Evolutionary conservation across 2,888 invertebrate species (phyloP).

Genomic region (Chelonus formosanus): DNA sequence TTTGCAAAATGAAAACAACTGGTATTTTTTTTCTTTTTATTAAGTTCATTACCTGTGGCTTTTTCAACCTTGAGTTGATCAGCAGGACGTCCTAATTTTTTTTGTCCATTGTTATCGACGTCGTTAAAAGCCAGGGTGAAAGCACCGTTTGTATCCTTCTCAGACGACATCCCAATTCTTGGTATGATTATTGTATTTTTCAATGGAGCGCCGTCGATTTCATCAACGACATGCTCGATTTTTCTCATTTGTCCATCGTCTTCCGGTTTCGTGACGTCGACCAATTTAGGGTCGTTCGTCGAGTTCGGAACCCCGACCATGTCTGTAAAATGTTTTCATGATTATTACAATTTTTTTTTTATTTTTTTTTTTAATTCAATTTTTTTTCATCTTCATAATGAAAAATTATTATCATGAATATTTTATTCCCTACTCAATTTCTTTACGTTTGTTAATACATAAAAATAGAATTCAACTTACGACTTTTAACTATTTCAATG

Average conservation of each 20-base stretch:
- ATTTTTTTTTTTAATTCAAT: slow-evolving; percentile 3
- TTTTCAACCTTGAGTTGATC: slow-evolving; percentile 52
- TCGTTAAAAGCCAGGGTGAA: slow-evolving; percentile 44
- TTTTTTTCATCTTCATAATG: background rate
- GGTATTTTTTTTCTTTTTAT: too few species aligned
- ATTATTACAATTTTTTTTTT: slow-evolving; percentile 1
- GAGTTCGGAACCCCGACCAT: slow-evolving; percentile 60
- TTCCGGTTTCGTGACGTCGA: slow-evolving; percentile 36
- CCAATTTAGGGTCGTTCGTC: slow-evolving; percentile 52
- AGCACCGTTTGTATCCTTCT: slow-evolving; percentile 38
- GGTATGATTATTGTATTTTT: slow-evolving; percentile 35
- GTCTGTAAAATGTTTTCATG: slow-evolving; percentile 45
- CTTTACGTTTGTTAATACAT: too few species aligned
- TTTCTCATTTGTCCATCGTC: slow-evolving; percentile 26
- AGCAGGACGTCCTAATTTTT: slow-evolving; percentile 44
- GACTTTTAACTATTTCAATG: too few species aligned
- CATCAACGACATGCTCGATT: slow-evolving; percentile 38
- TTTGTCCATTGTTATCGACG: slow-evolving; percentile 37
- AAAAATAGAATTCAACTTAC: too few species aligned
- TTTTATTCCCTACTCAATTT: too few species aligned
- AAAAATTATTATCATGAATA: too few species aligned
- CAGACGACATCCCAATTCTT: slow-evolving; percentile 32
- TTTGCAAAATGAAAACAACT: too few species aligned
- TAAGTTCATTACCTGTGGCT: slow-evolving; percentile 48
- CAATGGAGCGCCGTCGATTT: slow-evolving; percentile 28